Evolutionary conservation across 92 coral and sea anemone genomes (phyloP).

Genomic region (Phenganax marumi): DNA sequence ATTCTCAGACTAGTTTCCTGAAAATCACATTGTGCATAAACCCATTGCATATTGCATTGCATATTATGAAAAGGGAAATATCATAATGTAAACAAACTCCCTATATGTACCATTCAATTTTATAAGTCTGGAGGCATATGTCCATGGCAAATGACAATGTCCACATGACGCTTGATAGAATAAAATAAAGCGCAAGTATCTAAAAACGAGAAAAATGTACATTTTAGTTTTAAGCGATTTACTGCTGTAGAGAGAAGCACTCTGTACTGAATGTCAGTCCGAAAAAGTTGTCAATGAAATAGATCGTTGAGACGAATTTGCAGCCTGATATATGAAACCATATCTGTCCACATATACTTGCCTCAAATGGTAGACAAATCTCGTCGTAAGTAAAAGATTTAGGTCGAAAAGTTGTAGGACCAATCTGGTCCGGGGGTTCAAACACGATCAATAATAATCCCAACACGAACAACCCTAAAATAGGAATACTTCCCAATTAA

Average conservation of each 20-base stretch:
- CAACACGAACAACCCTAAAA: slow-evolving; percentile 3
- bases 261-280: too few species aligned
- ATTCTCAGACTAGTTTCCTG: too few species aligned
- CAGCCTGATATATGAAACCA: neutral
- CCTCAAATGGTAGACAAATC: neutral
- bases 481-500: neutral
- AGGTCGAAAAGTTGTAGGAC: neutral
- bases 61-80: too few species aligned
- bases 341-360: neutral
- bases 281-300: neutral
- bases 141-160: slow-evolving; percentile 80
- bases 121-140: slow-evolving; percentile 66
- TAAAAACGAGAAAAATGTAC: slow-evolving; percentile 5
- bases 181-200: slow-evolving; percentile 80
- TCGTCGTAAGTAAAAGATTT: neutral
- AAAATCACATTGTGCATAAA: too few species aligned
- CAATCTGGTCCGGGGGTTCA: neutral
- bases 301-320: neutral
- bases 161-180: slow-evolving; percentile 80
- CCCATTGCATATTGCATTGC: too few species aligned
- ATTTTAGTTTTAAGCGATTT: neutral
- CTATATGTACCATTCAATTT: slow-evolving; percentile 12
- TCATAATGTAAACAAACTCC: too few species aligned
- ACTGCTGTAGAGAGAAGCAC: too few species aligned
- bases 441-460: neutral